Conservation (phyloP, 1,140 invertebrate species). For the Euglossa dilemma region DNA sequence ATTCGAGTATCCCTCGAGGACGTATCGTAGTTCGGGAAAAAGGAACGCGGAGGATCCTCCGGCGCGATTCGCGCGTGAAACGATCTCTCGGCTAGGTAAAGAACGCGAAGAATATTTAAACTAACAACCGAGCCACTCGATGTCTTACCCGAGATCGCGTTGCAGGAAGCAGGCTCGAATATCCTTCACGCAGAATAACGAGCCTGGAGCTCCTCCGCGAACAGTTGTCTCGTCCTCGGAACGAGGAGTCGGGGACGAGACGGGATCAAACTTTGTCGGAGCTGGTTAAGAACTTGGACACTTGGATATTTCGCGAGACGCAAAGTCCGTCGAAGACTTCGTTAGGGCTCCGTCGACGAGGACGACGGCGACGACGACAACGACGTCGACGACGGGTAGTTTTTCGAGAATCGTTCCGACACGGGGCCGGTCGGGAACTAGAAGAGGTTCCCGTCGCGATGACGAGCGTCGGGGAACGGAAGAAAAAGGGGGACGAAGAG, state of each 20-base stretch:
- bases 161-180: no score
- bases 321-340: neutral
- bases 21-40: no score
- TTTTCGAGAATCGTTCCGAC: slow-evolving; percentile 7
- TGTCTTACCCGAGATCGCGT: neutral
- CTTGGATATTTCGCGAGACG: neutral
- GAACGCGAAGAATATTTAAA: neutral
- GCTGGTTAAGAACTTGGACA: neutral
- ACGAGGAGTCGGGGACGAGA: neutral
- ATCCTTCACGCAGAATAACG: neutral
- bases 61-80: neutral
- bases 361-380: no score
- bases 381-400: neutral
- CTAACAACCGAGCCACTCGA: no score
- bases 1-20: no score
- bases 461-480: neutral
- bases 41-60: neutral
- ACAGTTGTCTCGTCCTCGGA: neutral
- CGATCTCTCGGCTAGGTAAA: neutral
- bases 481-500: neutral
- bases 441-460: neutral
- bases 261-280: neutral
- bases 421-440: no score
- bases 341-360: neutral
- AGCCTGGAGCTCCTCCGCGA: neutral